Evolutionary conservation across 2,113 vertebrate species (phyloP), one percentile per base, ranked within the genome.

Genomic region (Orcinus orca): DNA sequence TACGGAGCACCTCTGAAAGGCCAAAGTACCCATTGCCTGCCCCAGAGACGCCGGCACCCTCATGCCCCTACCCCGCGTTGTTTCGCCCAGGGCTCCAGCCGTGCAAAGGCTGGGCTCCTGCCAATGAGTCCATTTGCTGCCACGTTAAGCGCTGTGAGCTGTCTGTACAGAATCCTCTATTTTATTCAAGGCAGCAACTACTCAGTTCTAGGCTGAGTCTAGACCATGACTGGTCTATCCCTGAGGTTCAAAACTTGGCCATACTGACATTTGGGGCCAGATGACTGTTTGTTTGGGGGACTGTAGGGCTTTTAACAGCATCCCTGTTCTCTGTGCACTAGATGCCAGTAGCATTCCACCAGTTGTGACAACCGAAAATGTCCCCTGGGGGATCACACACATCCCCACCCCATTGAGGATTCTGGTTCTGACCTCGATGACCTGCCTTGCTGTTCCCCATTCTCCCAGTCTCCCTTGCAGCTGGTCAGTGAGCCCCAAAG

Each of bases 71-170:
- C 20, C 9, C 26, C 2, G 0, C 1, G 21, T 3, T n/a, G 10
- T 10, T 13, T 31, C 4, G 1, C 63, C 58, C 84, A 23, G 50
- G 6, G 60, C 25, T 58, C 53, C 53, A 17, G 25, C 21, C 33
- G 10, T 1, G 0, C 3, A 23, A 3, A 47, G 2, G 53, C 0
- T 20, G 41, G 76, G 15, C 60, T 68, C 41, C 55, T 12, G 18
- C 44, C 41, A 18, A 0, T 0, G 5, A 29, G 62, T 25, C 84
- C 36, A 10, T 13, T 9, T 12, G 53, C 95, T 7, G 1, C 36
- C 41, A 2, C 2, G 3, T 1, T 41, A 25, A 31, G 55, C 0
- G 25, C n/a, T 20, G 0, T 13, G 31, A 60, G 33, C 2, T 25
- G 17, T 41, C 94, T 31, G 1, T 3, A 26, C 31, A 26, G 50